Base-by-base conservation (phyloP, 23 tunicate species). In the Styela clava region DNA sequence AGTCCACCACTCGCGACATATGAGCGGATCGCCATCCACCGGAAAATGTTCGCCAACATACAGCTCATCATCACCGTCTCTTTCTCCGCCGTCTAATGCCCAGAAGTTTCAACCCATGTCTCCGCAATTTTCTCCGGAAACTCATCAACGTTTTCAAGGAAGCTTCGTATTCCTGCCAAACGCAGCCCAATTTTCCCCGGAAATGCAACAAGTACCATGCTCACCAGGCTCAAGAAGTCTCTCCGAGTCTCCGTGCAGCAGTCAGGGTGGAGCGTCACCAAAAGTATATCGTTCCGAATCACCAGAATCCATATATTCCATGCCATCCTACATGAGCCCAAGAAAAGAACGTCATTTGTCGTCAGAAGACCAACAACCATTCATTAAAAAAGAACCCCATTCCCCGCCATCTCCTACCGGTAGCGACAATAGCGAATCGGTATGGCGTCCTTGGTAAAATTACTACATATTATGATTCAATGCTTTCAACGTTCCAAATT, bases 391-490 rank as follows among this genome's bases (percentile, higher is more conserved):
- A 52, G 81, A 76, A 2, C 64, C 65, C 16, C 81, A 44, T 12
- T 36, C 81, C 0, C 81, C 65, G 16, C 27, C 64, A 44, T 76
- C 81, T 9, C 64, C 81, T 18, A 24, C 71, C 2, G 32, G 27
- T 16, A 52, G 81, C 65, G 81, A 76, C 52, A 52, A 44, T 21
- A 56, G 65, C 81, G 81, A 76, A 1, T 23, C 64, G 16, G 81
- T 76, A 0, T 76, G 81, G 81, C 81, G 81, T 21, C 81, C 81
- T 0, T 76, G 81, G 81, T 76, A 76, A 44, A 44, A 44, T 44
- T 44, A 12, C 7, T 44, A 12, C 56, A 12, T 44, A 44, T 44
- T 44, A 12, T 44, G 12, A 44, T 44, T 7, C 7, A 44, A 44
- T 5, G 12, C 56, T 44, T 44, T 5, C 56, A 44, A 44, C 56